Base-by-base conservation (phyloP, 2,888 invertebrate genomes). In the Microctonus brassicae region DNA sequence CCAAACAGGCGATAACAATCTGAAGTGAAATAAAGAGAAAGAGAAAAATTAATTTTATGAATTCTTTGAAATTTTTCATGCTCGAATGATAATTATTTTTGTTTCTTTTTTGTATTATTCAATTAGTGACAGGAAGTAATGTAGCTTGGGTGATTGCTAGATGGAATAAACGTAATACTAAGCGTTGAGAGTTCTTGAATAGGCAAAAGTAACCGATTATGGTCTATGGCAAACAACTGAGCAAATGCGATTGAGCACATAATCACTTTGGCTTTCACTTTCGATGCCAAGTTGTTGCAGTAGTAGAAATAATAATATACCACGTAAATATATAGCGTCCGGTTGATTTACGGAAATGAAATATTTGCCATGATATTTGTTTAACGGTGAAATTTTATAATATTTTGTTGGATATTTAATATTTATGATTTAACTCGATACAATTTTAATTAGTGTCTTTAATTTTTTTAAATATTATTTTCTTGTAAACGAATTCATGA, bases 1-100 rank as follows among this genome's bases (percentile, higher is more conserved):
- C 87, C 81, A 87, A 82, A 79, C 87, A 87, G 80, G 86, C 87
- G 85, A 87, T 85, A 77, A 86, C 87, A 79, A 87, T 84, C 87
- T 87, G 79, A 60, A 74, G 76, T 29, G 7, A 66, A n/a, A 70
- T 22, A 70, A 36, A 52, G 29, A 29, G 10, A 53, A 52, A 4
- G 33, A 47, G 17, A n/a, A 47, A 33, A 29, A 52, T 39, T 65
- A n/a, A 39, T 69, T 67, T 62, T n/a, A n/a, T n/a, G n/a, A n/a
- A n/a, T n/a, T n/a, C n/a, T n/a, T n/a, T n/a, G n/a, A n/a, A n/a
- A n/a, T n/a, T n/a, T n/a, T 2, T 33, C 53, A 52, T 58, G 63
- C 42, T 36, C 39, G 13, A 55, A 52, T 57, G 26, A 10, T 24
- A 52, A 63, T 74, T 60, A 61, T 74, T 57, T 61, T 55, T 73